phyloP scores from a whole-genome alignment of 2,888 invertebrate genomes.

The Pollenia griseotomentosa region DNA sequence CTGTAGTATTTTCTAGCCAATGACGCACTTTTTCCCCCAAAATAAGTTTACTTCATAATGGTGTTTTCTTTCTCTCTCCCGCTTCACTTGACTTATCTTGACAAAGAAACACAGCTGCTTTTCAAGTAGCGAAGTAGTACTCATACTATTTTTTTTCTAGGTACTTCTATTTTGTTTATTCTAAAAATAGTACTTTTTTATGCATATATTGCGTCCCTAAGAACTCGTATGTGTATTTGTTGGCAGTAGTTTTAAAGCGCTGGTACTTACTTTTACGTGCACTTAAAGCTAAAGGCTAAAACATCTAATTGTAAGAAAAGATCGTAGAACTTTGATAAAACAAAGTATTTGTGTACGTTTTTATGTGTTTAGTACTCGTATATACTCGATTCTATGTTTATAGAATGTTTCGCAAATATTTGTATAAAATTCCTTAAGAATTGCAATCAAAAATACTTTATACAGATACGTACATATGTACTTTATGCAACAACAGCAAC shows the following conservation, averaged over 20 bases:
- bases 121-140: constrained; percentile 3
- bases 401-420: constrained; percentile 67
- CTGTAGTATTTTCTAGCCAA: constrained; percentile 7
- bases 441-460: constrained; percentile 40
- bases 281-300: constrained; percentile 48
- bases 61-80: neutral
- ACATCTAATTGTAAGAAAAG: constrained; percentile 59
- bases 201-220: neutral
- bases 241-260: no score
- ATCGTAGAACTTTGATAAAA: constrained; percentile 63
- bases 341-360: neutral
- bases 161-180: constrained; percentile 23
- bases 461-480: neutral
- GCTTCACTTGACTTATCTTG: constrained; percentile 33
- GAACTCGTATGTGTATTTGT: neutral
- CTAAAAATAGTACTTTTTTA: neutral
- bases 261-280: constrained; percentile 33
- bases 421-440: constrained; percentile 67
- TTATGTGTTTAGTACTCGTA: neutral
- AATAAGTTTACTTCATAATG: neutral
- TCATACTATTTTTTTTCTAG: constrained; percentile 16
- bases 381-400: neutral
- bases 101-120: constrained; percentile 51
- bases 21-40: constrained; percentile 40
- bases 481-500: neutral